phyloP scores from a whole-genome alignment of 2,113 vertebrate species.

The Zapus hudsonius region DNA sequence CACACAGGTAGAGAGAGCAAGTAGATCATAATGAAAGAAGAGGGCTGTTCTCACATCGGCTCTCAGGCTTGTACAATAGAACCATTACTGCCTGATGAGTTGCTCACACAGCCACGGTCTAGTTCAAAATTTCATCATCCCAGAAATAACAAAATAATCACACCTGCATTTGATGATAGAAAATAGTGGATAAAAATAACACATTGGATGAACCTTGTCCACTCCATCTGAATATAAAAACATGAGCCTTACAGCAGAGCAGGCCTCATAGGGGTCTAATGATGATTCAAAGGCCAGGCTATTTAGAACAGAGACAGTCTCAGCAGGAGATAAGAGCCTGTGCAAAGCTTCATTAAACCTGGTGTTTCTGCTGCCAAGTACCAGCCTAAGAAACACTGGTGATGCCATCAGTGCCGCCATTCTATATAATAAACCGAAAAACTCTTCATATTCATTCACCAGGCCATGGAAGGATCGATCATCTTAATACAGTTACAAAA shows the following conservation, averaged over 20 bases:
- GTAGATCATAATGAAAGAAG: not conserved
- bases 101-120: constrained; percentile 39
- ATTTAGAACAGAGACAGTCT: constrained; percentile 57
- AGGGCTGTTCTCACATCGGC: not conserved
- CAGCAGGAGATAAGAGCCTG: constrained; percentile 55
- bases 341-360: constrained; percentile 63
- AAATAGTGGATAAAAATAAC: constrained; percentile 43
- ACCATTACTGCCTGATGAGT: not conserved
- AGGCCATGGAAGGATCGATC: not conserved
- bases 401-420: not conserved
- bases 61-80: not conserved
- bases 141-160: constrained; percentile 42
- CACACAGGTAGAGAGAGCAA: not conserved
- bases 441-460: not conserved
- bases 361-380: constrained; percentile 11
- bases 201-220: not conserved
- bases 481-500: constrained; percentile 39
- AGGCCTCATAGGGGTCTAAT: constrained; percentile 45
- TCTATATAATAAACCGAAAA: constrained; percentile 1
- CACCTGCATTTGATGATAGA: not conserved
- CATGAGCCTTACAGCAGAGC: constrained; percentile 10
- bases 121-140: constrained; percentile 46
- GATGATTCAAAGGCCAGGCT: constrained; percentile 57
- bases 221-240: constrained; percentile 31
- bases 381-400: not conserved